Evolutionary conservation across 2,888 invertebrate species (phyloP), one percentile per base, ranked within the genome.

Genomic region (Lissonota sp.): DNA sequence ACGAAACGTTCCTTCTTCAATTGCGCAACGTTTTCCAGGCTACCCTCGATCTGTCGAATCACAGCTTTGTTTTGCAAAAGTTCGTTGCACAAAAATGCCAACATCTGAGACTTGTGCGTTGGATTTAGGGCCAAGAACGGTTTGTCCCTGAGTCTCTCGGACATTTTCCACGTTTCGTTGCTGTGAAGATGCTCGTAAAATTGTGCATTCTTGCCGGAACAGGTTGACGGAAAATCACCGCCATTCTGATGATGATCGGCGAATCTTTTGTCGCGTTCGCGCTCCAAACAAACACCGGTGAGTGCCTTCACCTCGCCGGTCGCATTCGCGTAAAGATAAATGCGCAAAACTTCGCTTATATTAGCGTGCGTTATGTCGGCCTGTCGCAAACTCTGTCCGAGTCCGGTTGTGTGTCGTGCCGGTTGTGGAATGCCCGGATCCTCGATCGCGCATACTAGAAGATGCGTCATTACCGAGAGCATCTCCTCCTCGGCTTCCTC

Each of bases 21-120:
- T 88, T 97, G 97, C 83, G 96, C 96, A 83, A 97, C 96, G 71
- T 96, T 96, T 84, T 99, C 99, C 64, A 99, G 94, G 80, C 96
- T 96, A 42, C 95, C 95, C 89, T 99, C 99, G 74, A 99, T 96
- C 92, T 99, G 98, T 44, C 97, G 94, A 88, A 97, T 94, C 84
- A 99, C 97, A 7, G 97, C 95, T 93, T 98, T 98, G 92, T 98
- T 98, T 93, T 98, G 97, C 58, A 99, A 94, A 86, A 99, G 94
- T 92, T 99, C 99, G 93, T 99, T 98, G 93, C 99, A 99, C 39
- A 99, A 94, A 93, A 97, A 98, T 0, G 97, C 97, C 63, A 99
- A 93, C 88, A 99, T 97, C 84, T 96, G 95, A 0, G 98, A 96
- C 92, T 99, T 99, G 85, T 96, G 95, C 0, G 97, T 96, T 1